Conservation (phyloP, 2,888 invertebrate genomes). For the Drosophila seclusa region DNA sequence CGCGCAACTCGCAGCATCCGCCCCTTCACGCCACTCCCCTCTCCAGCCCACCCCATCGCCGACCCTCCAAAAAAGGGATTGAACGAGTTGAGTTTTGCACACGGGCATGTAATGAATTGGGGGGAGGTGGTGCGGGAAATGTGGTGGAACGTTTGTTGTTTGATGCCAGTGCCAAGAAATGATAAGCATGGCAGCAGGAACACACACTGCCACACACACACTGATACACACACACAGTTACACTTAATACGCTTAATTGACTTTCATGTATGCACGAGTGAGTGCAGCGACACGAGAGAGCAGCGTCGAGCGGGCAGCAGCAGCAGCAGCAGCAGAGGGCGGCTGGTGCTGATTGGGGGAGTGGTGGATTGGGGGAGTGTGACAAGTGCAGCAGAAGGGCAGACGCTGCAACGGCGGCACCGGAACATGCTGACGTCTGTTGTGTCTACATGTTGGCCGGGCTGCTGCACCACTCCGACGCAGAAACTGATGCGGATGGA, state of each 20-base stretch:
- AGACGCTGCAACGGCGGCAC: constrained; percentile 20
- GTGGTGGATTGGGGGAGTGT: not conserved
- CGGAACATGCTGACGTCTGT: constrained; percentile 55
- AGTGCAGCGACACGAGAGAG: constrained; percentile 69
- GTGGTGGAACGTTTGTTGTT: constrained; percentile 58
- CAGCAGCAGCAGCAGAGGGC: not conserved
- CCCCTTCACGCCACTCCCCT: not conserved
- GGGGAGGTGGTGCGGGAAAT: not conserved
- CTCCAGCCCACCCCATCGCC: not conserved
- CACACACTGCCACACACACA: constrained; percentile 16
- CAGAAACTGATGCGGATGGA: constrained; percentile 54
- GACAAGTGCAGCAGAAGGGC: constrained; percentile 1
- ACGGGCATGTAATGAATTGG: constrained; percentile 1
- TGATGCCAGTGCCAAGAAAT: constrained; percentile 72
- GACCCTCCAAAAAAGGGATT: constrained; percentile 38
- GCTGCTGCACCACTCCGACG: constrained; percentile 51
- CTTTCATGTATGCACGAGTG: constrained; percentile 82
- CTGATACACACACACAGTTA: constrained; percentile 44
- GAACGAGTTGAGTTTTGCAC: constrained; percentile 11
- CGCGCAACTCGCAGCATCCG: constrained; percentile 9
- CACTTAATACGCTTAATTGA: constrained; percentile 84
- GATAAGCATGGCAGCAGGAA: constrained; percentile 58
- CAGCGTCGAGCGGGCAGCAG: not conserved
- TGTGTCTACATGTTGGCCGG: constrained; percentile 62
- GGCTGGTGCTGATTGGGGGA: not conserved